Evolutionary conservation across 2,113 vertebrate genomes (phyloP).

Genomic region (Caranx ignobilis): DNA sequence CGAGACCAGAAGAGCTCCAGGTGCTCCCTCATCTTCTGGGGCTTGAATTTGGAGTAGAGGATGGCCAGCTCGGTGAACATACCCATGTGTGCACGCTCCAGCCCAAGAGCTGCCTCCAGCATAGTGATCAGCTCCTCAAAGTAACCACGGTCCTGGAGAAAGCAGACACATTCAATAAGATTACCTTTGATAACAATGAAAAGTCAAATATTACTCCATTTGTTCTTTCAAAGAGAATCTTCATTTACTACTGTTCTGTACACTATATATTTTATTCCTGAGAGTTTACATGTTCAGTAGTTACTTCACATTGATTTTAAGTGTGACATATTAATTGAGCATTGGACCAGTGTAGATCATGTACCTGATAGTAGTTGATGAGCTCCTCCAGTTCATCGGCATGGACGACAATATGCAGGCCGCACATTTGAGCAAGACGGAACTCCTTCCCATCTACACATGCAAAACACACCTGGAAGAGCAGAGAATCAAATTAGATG

Average conservation of each 20-base stretch:
- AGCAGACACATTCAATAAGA: constrained; percentile 18
- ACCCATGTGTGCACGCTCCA: constrained; percentile 98
- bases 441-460: constrained; percentile 99
- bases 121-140: constrained; percentile 99
- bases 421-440: constrained; percentile 98
- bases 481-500: constrained; percentile 1
- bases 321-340: not conserved
- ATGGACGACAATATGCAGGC: constrained; percentile 98
- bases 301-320: not conserved
- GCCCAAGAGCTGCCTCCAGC: constrained; percentile 96
- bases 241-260: not conserved
- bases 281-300: not conserved
- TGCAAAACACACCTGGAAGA: constrained; percentile 94
- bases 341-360: not conserved
- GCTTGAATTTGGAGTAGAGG: constrained; percentile 99
- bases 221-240: not conserved
- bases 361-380: constrained; percentile 99
- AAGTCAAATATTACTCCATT: not conserved
- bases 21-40: constrained; percentile 99
- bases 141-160: constrained; percentile 93
- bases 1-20: constrained; percentile 99
- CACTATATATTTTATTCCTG: not conserved
- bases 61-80: constrained; percentile 99
- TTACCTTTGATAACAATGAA: no score
- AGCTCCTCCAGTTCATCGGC: constrained; percentile 98